Base-by-base conservation (phyloP, 2,888 invertebrate genomes). In the Dasypolia templi region DNA sequence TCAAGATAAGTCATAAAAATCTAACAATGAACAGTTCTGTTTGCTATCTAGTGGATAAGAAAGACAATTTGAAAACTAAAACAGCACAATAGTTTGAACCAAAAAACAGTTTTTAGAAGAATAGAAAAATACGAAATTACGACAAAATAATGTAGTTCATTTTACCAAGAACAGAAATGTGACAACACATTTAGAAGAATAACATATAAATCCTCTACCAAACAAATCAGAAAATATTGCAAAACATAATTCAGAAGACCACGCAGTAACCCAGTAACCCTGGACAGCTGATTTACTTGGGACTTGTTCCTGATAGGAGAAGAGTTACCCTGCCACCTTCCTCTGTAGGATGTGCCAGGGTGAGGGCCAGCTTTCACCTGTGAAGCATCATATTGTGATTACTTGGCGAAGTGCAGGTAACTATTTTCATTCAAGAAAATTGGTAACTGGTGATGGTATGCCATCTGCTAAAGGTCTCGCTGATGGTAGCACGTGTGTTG, bases 331-430 rank as follows among this genome's bases (percentile, higher is more conserved):
- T 22, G 72, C 51, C 46, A 72, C 49, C 49, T 77, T 77, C 58
- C 78, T 46, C 19, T 82, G 80, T 14, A 82, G 39, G 46, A 81
- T 65, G 22, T 55, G 68, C 78, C 77, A 82, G 35, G 81, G 77
- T 2, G 82, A 66, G 0, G 72, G 72, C 82, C 81, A 81, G 77
- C 53, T 72, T 0, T 72, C 81, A 82, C 77, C 81, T 81, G 81
- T 49, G 49, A 26, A 75, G 39, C 9, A 59, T 26, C 53, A 46
- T 39, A 17, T 7, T 35, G 14, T 0, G 14, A 22, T 79, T 67
- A 62, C 55, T 49, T 11, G 22, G 0, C 12, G 63, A 11, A n/a
- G n/a, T n/a, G n/a, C n/a, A n/a, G 32, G 29, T 22, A 32, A 19
- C 55, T 32, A 19, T 55, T 29, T 19, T 29, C 19, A 29, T 55